Evolutionary conservation across 2,797 vertebrate species (phyloP), one percentile per base, ranked within the genome.

Genomic region (Eptatretus atami): DNA sequence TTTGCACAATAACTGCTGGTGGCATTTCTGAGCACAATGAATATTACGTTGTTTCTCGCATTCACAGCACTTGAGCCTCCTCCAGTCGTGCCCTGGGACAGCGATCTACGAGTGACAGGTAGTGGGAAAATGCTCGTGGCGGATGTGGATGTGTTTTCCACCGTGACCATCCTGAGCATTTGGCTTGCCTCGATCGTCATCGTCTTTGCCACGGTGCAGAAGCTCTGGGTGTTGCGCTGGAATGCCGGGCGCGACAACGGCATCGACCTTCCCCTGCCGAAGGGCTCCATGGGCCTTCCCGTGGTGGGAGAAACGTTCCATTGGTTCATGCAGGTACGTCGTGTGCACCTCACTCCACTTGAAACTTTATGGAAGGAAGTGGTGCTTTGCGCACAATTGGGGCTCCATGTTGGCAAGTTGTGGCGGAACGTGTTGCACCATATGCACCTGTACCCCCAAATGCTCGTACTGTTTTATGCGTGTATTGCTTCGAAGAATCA

Each of bases 281-380:
- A 83, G 69, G 87, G 87, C 69, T 92, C 85, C 72, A 94, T 94
- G 87, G 87, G 87, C 69, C 88, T 94, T 77, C 86, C 86, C 65
- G 76, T 94, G 72, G 80, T 94, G 74, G 87, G 87, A 68, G 87
- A 94, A 74, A 94, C 86, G 66, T 88, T 84, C 78, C 87, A 94
- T 80, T 93, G 87, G 87, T 76, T 93, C 65, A 73, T 93, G 65
- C 85, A 93, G 86, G 87, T 93, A 85, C 85, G 82, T 65, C 70
- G 67, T 68, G 65, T 65, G 52, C 65, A 53, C n/a, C 44, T 19
- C 31, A 8, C 31, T 44, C 31, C 31, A 44, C 31, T 8, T 44
- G 31, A 44, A 44, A 44, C 31, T 44, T 44, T 44, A 44, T 44
- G 3, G 31, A 44, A 44, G 31, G 31, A 44, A 44, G 31, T 44